Base-by-base conservation (phyloP, 2,888 invertebrate species). In the Leuctra nigra region DNA sequence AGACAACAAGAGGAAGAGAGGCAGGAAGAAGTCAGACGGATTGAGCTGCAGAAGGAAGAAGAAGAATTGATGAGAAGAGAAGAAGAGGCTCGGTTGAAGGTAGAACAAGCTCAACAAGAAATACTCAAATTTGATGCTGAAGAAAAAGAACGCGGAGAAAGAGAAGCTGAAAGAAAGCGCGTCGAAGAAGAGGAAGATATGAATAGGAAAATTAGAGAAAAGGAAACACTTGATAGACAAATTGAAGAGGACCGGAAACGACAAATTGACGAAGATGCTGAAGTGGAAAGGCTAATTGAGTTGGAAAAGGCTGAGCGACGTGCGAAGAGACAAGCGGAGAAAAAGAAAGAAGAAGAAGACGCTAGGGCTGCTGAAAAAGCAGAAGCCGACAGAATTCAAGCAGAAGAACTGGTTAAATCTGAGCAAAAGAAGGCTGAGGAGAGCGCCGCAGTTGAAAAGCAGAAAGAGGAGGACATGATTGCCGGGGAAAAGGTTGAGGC, bases 401-500 rank as follows among this genome's bases (percentile, higher is more conserved):
- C 53, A 23, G 25, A 57, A 53, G 53, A 38, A 48, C 46, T 23
- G 33, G 57, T 52, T 23, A 55, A 57, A 41, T 29, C 18, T 29
- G 54, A 58, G 46, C 33, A 54, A 35, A 53, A 61, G 54, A 48
- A 52, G 47, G 54, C 54, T 24, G 25, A 59, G 47, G 59, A 59
- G 55, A 50, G 35, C 29, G 53, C 58, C 44, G 41, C 41, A 39
- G 54, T 55, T 50, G 54, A 33, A 18, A 59, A 55, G 23, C 47
- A 55, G 24, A 24, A 24, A 46, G 18, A 7, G 18, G 54, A 54
- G 33, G 44, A 48, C 13, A 55, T 13, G 36, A 57, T 61, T 47
- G 63, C 23, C 39, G 59, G 38, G 59, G 63, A 46, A 54, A 59
- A 55, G 55, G 52, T 61, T 60, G 56, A 57, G 57, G 61, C 54